phyloP scores from a whole-genome alignment of 2,797 vertebrate species.

The Sebastolobus alascanus region DNA sequence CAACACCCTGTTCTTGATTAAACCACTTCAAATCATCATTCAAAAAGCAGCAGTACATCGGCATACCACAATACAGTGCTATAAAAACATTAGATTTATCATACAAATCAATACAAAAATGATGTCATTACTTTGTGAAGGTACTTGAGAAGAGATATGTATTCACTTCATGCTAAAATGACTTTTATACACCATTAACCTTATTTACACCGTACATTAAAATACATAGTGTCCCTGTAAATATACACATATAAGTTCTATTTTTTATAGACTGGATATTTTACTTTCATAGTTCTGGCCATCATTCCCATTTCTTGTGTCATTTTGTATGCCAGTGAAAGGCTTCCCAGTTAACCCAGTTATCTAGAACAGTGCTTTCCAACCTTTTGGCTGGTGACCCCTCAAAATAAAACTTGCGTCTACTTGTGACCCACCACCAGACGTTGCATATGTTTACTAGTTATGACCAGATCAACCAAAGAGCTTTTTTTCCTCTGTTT shows the following conservation, averaged over 20 bases:
- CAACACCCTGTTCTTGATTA: background rate
- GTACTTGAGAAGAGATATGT: background rate
- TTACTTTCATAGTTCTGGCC: background rate
- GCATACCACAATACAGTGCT: background rate
- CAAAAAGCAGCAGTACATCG: background rate
- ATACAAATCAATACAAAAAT: conserved; percentile 16
- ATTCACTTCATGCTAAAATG: conserved; percentile 29
- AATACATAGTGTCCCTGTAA: background rate
- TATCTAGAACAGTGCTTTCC: background rate
- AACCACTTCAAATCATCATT: background rate
- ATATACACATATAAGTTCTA: background rate
- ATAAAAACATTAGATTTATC: background rate
- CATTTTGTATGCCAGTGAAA: background rate
- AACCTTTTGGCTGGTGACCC: background rate
- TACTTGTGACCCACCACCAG: background rate
- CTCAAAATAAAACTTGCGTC: background rate
- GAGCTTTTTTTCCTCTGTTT: background rate
- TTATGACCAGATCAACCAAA: background rate
- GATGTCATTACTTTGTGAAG: background rate
- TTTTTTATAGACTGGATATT: background rate
- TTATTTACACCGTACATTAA: background rate
- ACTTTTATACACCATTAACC: background rate
- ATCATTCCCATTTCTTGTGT: background rate
- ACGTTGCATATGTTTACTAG: background rate
- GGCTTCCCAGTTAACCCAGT: background rate